Conservation (phyloP, 2,113 vertebrate species). For the Ptilonorhynchus violaceus region DNA sequence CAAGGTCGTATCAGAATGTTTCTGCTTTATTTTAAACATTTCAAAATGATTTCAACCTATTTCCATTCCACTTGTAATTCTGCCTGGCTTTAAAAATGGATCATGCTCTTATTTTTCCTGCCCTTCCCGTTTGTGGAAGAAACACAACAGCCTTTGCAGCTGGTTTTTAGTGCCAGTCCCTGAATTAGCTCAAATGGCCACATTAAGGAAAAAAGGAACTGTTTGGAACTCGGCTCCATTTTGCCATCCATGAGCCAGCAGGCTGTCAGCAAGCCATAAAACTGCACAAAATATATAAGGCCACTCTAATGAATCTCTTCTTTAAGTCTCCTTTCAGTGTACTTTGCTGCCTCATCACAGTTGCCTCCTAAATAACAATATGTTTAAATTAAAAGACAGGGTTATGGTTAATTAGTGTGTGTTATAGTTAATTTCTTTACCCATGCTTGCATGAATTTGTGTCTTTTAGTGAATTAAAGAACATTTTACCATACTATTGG, state of each 20-base stretch:
- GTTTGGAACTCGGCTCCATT: not conserved
- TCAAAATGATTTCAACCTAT: not conserved
- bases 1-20: not conserved
- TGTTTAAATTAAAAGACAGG: not conserved
- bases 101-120: not conserved
- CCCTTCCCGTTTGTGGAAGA: not conserved
- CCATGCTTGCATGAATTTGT: not conserved
- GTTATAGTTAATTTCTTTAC: not conserved
- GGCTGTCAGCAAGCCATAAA: slow-evolving; percentile 24
- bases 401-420: not conserved
- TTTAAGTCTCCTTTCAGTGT: not conserved
- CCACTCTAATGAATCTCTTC: not conserved
- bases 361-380: not conserved
- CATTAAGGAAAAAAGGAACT: not conserved
- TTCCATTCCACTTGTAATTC: not conserved
- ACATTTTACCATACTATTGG: slow-evolving; percentile 83
- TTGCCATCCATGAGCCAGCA: not conserved
- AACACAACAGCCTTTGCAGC: not conserved
- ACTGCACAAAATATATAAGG: not conserved
- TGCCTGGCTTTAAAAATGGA: not conserved
- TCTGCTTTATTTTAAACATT: not conserved
- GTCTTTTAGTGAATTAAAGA: not conserved
- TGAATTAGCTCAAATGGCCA: not conserved
- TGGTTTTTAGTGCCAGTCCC: not conserved
- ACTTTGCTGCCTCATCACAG: not conserved